Evolutionary conservation across 2,888 invertebrate genomes (phyloP), one percentile per base, ranked within the genome.

Genomic region (Palloptera scutellata): DNA sequence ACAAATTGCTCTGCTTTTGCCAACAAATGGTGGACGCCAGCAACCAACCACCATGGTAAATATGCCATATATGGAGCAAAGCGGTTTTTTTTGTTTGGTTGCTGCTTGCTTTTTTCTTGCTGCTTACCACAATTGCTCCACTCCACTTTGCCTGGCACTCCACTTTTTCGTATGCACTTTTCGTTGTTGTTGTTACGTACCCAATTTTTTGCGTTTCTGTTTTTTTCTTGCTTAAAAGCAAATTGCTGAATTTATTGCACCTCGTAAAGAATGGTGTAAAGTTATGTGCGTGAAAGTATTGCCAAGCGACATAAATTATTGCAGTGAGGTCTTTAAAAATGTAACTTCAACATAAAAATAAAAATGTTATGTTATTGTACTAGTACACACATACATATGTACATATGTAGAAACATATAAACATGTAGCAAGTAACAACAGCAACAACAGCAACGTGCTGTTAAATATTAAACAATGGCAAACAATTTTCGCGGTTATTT

Each of bases 161-260:
- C 6, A 54, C 30, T 43, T 15, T 43, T 42, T 54, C 54, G 5
- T 40, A 43, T 11, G 42, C 20, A 30, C 20, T 12, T 61, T 42
- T 52, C 40, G 15, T 62, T 59, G 52, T 43, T 62, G 10, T 57
- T 62, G 40, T 15, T 51, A n/a, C n/a, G 10, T 60, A 12, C 17
- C 15, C 48, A 9, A n/a, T 59, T 59, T 19, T 45, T 61, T n/a
- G n/a, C n/a, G n/a, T n/a, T n/a, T n/a, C n/a, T n/a, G n/a, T 17
- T 20, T 58, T n/a, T 48, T 30, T 40, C 53, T 20, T 55, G 51
- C 61, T 64, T 15, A 77, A 79, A 80, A 80, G 80, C 82, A 81
- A 81, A 81, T 81, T 81, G 79, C 77, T 75, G 75, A 81, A 81
- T 81, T 81, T 81, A 81, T 81, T 80, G 79, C 80, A 71, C 71